Conservation (phyloP, 2,797 vertebrate species). For the Esox masquinongy region DNA sequence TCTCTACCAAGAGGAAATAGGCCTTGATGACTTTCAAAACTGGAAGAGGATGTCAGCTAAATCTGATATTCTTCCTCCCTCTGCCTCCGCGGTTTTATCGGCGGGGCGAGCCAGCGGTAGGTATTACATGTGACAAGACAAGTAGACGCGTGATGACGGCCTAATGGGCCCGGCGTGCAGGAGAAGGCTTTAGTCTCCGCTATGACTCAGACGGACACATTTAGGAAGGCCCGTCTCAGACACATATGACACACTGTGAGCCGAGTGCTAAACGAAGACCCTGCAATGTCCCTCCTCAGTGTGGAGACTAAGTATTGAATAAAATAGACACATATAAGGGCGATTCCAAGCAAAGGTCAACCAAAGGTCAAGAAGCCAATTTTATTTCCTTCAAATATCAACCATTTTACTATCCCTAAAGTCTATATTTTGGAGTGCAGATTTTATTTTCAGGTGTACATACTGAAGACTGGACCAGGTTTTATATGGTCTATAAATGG, state of each 20-base stretch:
- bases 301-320: not conserved
- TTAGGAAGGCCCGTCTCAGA: not conserved
- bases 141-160: conserved; percentile 46
- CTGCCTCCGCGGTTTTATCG: not conserved
- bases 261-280: not conserved
- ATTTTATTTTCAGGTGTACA: no score
- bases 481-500: no score
- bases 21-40: conserved; percentile 82
- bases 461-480: no score
- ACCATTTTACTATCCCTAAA: no score
- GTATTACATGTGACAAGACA: conserved; percentile 45
- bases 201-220: not conserved
- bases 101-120: conserved; percentile 62
- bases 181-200: not conserved
- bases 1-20: conserved; percentile 82
- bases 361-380: no score
- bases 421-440: no score
- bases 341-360: no score
- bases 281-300: not conserved
- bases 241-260: not conserved
- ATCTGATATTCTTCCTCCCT: conserved; percentile 64
- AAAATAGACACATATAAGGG: not conserved
- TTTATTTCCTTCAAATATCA: no score
- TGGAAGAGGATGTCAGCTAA: conserved; percentile 77
- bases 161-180: conserved; percentile 17